Evolutionary conservation across 1,140 invertebrate genomes (phyloP).

Genomic region (Pectinophora gossypiella): DNA sequence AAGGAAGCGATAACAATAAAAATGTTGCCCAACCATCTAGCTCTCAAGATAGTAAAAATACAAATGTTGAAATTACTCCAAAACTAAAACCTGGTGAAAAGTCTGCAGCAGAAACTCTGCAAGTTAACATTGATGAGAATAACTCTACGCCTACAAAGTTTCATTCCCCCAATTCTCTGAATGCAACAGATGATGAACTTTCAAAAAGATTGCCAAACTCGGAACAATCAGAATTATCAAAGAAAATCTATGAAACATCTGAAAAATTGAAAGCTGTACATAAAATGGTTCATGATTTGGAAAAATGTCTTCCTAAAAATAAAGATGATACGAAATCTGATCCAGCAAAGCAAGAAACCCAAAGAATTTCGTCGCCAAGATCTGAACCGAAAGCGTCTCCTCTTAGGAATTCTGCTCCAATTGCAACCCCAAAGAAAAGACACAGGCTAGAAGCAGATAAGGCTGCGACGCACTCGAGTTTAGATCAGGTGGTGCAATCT

Average conservation of each 20-base stretch:
- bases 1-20: slow-evolving; percentile 41
- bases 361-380: slow-evolving; percentile 51
- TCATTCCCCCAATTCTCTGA: slow-evolving; percentile 29
- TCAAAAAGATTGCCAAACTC: slow-evolving; percentile 54
- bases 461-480: slow-evolving; percentile 48
- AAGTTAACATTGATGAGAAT: slow-evolving; percentile 22
- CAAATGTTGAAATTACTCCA: slow-evolving; percentile 21
- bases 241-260: slow-evolving; percentile 72
- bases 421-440: slow-evolving; percentile 76
- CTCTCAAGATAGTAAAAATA: slow-evolving; percentile 36
- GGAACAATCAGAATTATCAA: slow-evolving; percentile 69
- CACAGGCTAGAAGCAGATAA: slow-evolving; percentile 73
- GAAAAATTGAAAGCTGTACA: slow-evolving; percentile 72
- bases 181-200: slow-evolving; percentile 54
- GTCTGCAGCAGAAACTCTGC: slow-evolving; percentile 17
- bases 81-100: slow-evolving; percentile 24
- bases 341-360: slow-evolving; percentile 43
- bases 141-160: slow-evolving; percentile 23
- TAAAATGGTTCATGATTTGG: slow-evolving; percentile 70
- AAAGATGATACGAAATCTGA: slow-evolving; percentile 61
- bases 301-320: slow-evolving; percentile 66
- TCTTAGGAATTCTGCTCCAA: slow-evolving; percentile 55
- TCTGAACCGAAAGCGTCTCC: slow-evolving; percentile 59
- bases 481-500: slow-evolving; percentile 69
- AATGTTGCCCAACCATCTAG: slow-evolving; percentile 11